These are phyloP conservation scores for Marcusenius ussheri DNA, from an alignment of 2,113 vertebrate genomes.

Conservation along the genomic window DNA sequence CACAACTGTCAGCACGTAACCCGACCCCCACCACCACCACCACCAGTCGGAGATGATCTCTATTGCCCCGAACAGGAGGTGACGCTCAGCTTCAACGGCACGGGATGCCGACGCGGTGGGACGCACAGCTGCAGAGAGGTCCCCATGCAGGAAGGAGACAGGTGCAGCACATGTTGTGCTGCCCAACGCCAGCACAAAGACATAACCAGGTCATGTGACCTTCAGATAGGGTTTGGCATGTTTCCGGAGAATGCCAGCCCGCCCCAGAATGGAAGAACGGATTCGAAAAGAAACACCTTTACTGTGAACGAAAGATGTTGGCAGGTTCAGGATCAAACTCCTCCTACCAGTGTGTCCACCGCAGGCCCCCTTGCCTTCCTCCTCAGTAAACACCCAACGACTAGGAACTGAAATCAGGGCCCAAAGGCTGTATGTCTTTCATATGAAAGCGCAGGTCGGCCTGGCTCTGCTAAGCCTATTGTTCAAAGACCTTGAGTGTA, in stretches of 20 bases:
- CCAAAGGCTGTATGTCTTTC: neutral
- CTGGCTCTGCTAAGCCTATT: conserved; percentile 35
- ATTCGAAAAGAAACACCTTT: neutral
- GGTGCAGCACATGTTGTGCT: neutral
- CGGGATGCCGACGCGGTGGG: neutral
- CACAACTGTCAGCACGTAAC: neutral
- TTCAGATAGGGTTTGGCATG: neutral
- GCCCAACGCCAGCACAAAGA: neutral
- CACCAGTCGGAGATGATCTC: neutral
- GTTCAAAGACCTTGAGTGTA: conserved; percentile 46
- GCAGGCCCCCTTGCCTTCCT: neutral
- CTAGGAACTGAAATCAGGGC: neutral
- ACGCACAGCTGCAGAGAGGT: neutral
- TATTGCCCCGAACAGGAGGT: neutral
- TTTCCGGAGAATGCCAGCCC: neutral
- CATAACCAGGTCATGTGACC: neutral
- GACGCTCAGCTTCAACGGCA: neutral
- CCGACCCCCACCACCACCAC: neutral
- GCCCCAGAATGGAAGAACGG: neutral
- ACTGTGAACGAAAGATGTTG: neutral
- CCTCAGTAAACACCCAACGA: too few relatives aligned
- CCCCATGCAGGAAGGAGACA: neutral
- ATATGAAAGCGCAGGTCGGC: conserved; percentile 12
- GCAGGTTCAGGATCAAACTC: neutral
- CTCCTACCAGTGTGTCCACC: neutral